A percentile compares a stretch with the other conserved stretches of the same genome.
Conservation (phyloP, 2,113 vertebrate species). For the Psittacus erithacus region DNA sequence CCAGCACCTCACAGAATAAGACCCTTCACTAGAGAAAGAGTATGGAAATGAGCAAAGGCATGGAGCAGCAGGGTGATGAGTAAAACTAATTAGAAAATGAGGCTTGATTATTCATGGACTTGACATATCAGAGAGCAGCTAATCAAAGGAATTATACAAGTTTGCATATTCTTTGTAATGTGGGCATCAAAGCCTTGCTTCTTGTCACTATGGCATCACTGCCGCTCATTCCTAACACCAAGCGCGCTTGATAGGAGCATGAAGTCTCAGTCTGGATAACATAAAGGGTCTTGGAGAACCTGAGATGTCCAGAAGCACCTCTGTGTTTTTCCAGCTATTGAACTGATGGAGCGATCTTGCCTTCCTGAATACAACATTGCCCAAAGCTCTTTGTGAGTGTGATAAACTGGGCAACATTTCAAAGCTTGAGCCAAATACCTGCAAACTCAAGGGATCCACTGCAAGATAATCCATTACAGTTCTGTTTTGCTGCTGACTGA, state of each 20-base stretch:
- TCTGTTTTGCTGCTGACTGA: neutral
- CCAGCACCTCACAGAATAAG: neutral
- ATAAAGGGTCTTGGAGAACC: neutral
- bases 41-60: conserved; percentile 41
- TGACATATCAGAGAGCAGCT: conserved; percentile 43
- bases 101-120: conserved; percentile 60
- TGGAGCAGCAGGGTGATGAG: conserved; percentile 33
- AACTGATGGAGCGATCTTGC: neutral
- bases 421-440: neutral
- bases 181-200: conserved; percentile 27
- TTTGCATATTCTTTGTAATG: conserved; percentile 36
- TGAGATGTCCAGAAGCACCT: neutral
- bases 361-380: neutral
- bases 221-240: neutral
- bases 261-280: rapidly evolving
- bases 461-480: neutral
- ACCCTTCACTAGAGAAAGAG: neutral
- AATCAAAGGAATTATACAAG: conserved; percentile 51
- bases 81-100: conserved; percentile 66
- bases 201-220: neutral
- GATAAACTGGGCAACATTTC: neutral
- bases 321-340: neutral
- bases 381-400: neutral
- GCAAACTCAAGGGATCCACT: neutral
- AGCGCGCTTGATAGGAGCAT: neutral